Base-by-base conservation (phyloP, 2,888 invertebrate genomes). In the Timandra comae region DNA sequence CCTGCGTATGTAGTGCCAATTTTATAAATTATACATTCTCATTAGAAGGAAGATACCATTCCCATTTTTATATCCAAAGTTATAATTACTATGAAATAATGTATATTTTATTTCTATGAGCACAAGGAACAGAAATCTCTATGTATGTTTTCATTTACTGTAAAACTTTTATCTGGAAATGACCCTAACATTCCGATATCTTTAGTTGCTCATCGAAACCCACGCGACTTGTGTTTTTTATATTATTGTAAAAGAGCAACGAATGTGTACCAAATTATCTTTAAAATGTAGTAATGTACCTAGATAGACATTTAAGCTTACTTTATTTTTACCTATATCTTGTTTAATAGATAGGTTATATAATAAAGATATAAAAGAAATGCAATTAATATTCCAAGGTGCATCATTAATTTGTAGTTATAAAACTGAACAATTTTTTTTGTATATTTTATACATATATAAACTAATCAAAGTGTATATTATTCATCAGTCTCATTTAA, bases 261-360 rank as follows among this genome's bases (percentile, higher is more conserved):
- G 84, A 85, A 84, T 76, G 66, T 77, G 81, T 81, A 84, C 84
- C 85, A 85, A 85, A 84, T 75, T 79, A 65, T 73, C 66, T 71
- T 70, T 70, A 69, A 63, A 46, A 63, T 65, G 63, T 77, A 79
- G 66, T 69, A 51, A 71, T 72, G 67, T 80, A 77, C 65, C 70
- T 81, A 79, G 70, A 36, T 81, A 80, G 76, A 46, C 29, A 52
- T 16, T 16, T 81, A 76, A 77, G 75, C 75, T 73, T 60, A 62
- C 58, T 47, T 67, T 54, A 43, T 49, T 58, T 63, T 47, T 64
- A 61, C 58, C 58, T 58, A 46, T 62, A 38, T 46, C 45, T 41
- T 46, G 43, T 50, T 46, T 52, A 52, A 51, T 52, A 49, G 49
- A 45, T 46, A 52, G 50, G 42, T 27, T 39, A n/a, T 36, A 36